Base-by-base conservation (phyloP, 2,113 vertebrate species). In the Triplophysa siluroides region DNA sequence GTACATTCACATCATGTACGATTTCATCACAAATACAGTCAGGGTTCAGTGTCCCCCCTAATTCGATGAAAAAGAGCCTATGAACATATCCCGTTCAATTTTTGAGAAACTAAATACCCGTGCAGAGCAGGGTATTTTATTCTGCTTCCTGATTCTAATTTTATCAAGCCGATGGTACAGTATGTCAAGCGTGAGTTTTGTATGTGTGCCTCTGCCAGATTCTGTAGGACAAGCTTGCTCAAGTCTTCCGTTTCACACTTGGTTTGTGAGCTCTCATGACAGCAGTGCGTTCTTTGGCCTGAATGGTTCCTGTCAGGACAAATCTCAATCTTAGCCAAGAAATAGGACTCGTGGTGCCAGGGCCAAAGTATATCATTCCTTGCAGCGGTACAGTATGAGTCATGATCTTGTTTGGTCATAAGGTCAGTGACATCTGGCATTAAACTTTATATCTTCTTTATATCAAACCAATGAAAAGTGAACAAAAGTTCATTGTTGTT, bases 81-180 rank as follows among this genome's bases (percentile, higher is more conserved):
- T 43, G 47, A 66, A 58, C 26, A 8, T 29, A 52, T 72, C 68
- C 72, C 2, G 23, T 80, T 13, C 6, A 78, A 33, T 64, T 65
- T 19, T 61, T 77, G 21, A 24, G 70, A 54, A 61, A 80, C 38
- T 12, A 8, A 23, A 68, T 78, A 45, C 33, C 21, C 12, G 1
- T 45, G 24, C 23, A 38, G 21, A 78, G 56, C 26, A 41, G n/a
- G n/a, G n/a, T n/a, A n/a, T 50, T 76, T 60, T 64, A 4, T 63
- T 64, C 14, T n/a, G 9, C 47, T 67, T 58, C 29, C 50, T 19
- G 41, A 8, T 73, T 78, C 69, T 66, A 83, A 80, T 79, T 79
- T 64, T 80, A 65, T 26, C 70, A 64, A 23, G 18, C 56, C 47
- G 47, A 13, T 19, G 58, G 7, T 41, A 26, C 41, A 43, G 52